A percentile compares a stretch with the other conserved stretches of the same genome.
phyloP scores from a whole-genome alignment of 2,888 invertebrate genomes.

The Oxyteleia sp. region DNA sequence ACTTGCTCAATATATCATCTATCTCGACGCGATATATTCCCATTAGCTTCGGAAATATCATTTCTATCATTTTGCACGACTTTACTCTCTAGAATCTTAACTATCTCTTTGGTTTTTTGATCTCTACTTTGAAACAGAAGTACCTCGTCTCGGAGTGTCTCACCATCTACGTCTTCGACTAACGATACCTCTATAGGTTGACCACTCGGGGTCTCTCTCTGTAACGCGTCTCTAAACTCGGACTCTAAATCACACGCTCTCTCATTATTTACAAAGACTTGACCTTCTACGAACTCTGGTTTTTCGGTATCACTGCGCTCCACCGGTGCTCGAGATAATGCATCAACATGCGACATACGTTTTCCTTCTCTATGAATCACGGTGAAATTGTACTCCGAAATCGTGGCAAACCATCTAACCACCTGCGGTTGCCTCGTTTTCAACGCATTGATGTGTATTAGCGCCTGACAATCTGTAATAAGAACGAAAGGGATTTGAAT shows the following conservation, averaged over 20 bases:
- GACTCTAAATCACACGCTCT: no score
- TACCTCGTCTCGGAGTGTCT: background rate
- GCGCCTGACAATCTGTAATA: conserved; percentile 73
- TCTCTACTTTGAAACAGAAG: no score
- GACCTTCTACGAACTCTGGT: no score
- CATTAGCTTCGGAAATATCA: background rate
- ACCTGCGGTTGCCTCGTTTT: conserved; percentile 18
- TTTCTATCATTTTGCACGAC: no score
- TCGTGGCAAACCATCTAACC: background rate
- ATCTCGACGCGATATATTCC: conserved; percentile 4
- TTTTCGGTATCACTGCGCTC: no score
- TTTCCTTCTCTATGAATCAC: conserved; percentile 1
- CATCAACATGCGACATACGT: conserved; percentile 18
- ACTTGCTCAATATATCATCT: conserved; percentile 12
- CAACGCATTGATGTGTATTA: conserved; percentile 73
- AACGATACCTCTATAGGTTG: no score
- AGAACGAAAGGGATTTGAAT: conserved; percentile 2
- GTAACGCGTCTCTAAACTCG: no score
- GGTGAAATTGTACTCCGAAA: background rate
- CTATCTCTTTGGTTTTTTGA: no score
- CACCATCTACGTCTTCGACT: background rate
- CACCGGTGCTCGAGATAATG: background rate
- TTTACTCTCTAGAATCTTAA: no score
- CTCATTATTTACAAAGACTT: no score
- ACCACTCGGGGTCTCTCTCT: no score